phyloP scores from a whole-genome alignment of 2,888 invertebrate genomes.

The Heteromurus nitidus region DNA sequence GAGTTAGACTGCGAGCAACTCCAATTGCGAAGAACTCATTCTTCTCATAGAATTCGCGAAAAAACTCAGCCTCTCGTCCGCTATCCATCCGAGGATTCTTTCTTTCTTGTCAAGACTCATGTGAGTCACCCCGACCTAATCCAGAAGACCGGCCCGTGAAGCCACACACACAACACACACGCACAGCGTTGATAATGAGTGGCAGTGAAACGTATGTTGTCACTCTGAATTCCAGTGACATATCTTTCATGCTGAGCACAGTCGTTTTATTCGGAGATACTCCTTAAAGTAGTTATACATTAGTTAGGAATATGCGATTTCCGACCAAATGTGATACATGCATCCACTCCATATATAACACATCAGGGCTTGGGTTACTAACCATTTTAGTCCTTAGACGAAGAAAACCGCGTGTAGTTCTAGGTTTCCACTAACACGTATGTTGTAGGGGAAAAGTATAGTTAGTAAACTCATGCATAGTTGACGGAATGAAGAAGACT shows the following conservation, averaged over 20 bases:
- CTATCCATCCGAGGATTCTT: constrained; percentile 70
- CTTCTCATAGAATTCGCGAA: constrained; percentile 67
- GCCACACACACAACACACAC: too few relatives aligned
- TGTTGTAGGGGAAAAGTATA: too few relatives aligned
- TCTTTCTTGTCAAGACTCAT: constrained; percentile 57
- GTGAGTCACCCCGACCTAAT: constrained; percentile 38
- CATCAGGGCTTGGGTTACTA: constrained; percentile 43
- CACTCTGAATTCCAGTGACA: neutral
- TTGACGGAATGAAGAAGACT: too few relatives aligned
- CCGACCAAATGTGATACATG: constrained; percentile 59
- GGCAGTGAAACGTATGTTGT: too few relatives aligned
- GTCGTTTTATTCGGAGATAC: neutral
- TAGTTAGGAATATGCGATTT: constrained; percentile 7
- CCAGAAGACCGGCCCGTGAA: constrained; percentile 33
- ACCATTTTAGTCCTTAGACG: too few relatives aligned
- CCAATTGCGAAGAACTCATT: constrained; percentile 64
- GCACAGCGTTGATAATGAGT: too few relatives aligned
- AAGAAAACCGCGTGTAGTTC: too few relatives aligned
- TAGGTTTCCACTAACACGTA: too few relatives aligned
- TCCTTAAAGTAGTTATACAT: neutral
- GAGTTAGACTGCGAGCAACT: constrained; percentile 47
- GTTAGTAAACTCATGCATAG: too few relatives aligned
- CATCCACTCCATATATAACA: constrained; percentile 59
- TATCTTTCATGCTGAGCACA: neutral
- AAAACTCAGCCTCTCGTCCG: constrained; percentile 55